These are phyloP conservation scores for Himalopsyche kuldschensis DNA, from an alignment of 2,888 invertebrate genomes.

Conservation along the genomic window DNA sequence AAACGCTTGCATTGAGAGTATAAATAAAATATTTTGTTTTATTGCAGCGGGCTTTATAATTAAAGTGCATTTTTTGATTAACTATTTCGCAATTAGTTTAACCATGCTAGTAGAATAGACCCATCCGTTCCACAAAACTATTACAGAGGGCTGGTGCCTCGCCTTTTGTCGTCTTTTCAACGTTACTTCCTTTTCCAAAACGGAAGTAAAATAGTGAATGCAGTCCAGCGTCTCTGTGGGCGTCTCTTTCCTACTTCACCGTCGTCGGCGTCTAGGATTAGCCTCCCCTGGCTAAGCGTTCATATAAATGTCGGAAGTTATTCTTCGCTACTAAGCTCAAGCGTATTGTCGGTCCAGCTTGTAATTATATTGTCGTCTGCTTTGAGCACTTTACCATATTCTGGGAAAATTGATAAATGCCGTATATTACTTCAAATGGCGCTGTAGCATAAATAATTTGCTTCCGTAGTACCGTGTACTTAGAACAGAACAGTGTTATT, in stretches of 20 bases:
- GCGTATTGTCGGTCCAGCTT: constrained; percentile 30
- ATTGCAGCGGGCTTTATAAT: too few species aligned
- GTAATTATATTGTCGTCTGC: constrained; percentile 35
- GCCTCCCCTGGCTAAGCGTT: constrained; percentile 4
- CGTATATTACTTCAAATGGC: too few species aligned
- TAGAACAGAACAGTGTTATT: too few species aligned
- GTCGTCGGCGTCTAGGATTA: neutral
- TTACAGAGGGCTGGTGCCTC: neutral
- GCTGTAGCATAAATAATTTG: too few species aligned
- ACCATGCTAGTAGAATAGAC: neutral
- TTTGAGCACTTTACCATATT: neutral
- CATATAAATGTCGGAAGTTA: constrained; percentile 33
- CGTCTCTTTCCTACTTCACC: neutral
- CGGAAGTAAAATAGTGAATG: constrained; percentile 9
- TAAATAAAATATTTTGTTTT: too few species aligned
- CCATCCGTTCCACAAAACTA: neutral
- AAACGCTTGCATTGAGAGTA: too few species aligned
- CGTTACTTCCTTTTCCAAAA: neutral
- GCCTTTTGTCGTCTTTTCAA: constrained; percentile 9
- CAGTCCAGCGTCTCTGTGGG: neutral
- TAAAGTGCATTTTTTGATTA: too few species aligned
- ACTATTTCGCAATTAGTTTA: neutral
- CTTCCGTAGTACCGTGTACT: too few species aligned
- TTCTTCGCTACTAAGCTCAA: constrained; percentile 26
- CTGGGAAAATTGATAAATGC: neutral